Percentiles rank a stretch among this genome's conserved stretches.
Evolutionary conservation across 2,797 vertebrate species (phyloP).

Genomic region (Aeoliscus strigatus): DNA sequence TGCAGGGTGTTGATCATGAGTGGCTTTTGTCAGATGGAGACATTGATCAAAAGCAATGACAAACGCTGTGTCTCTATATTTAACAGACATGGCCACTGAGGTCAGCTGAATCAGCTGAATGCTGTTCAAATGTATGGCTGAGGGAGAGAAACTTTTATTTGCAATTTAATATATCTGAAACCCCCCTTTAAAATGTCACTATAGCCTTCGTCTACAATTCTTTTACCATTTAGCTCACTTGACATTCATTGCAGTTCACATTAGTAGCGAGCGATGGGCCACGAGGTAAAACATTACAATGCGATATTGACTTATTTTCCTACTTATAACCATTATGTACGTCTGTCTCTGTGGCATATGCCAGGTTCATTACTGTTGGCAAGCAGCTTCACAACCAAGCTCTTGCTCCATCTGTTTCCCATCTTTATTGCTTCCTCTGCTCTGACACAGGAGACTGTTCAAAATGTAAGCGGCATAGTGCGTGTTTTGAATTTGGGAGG

Average conservation of each 20-base stretch:
- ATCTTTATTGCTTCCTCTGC: constrained; percentile 50
- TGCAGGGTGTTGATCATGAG: constrained; percentile 53
- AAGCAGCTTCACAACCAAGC: constrained; percentile 28
- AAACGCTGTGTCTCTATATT: constrained; percentile 52
- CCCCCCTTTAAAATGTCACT: background rate
- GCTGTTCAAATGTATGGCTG: background rate
- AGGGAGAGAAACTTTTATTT: background rate
- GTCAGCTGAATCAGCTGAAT: background rate
- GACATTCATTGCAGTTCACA: too few species aligned
- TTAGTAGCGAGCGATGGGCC: background rate
- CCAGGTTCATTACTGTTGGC: constrained; percentile 23
- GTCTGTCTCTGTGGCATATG: background rate
- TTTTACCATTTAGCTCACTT: background rate
- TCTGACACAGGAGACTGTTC: constrained; percentile 51
- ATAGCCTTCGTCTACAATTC: background rate
- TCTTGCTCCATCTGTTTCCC: constrained; percentile 63
- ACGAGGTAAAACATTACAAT: background rate
- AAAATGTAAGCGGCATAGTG: constrained; percentile 41
- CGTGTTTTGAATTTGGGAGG: constrained; percentile 35
- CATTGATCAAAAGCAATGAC: constrained; percentile 52
- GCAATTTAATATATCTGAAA: background rate
- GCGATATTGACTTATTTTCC: constrained; percentile 2
- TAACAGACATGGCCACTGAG: constrained; percentile 20
- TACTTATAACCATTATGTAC: background rate
- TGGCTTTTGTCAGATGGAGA: constrained; percentile 47